Evolutionary conservation across 2,113 vertebrate species (phyloP).

Genomic region (Ceyx melanurus): DNA sequence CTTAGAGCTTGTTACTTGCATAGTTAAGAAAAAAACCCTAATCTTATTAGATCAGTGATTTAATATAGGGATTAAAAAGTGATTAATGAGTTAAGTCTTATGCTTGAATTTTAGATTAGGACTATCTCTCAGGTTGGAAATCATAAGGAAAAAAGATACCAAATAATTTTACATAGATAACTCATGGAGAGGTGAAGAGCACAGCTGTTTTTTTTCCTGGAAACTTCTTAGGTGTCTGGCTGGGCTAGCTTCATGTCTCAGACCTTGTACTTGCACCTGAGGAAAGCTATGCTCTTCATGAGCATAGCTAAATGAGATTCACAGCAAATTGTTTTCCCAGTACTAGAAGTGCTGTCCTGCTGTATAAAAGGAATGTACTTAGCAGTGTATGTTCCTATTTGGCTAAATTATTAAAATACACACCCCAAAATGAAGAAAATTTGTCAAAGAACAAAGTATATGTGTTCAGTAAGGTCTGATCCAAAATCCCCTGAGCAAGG

Average conservation of each 20-base stretch:
- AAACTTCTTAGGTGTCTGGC: neutral
- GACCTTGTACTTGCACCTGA: neutral
- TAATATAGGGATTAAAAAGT: neutral
- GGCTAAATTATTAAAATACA: conserved; percentile 24
- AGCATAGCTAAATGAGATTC: neutral
- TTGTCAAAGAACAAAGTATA: neutral
- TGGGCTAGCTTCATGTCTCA: neutral
- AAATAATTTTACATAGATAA: neutral
- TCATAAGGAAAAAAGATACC: neutral
- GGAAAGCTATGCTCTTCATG: neutral
- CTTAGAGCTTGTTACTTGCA: neutral
- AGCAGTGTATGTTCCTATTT: neutral
- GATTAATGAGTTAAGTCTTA: neutral
- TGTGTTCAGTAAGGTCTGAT: neutral
- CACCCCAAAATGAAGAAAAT: neutral
- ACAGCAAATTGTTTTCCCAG: neutral
- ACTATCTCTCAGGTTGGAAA: neutral
- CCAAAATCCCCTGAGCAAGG: neutral
- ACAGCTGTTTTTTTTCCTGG: neutral
- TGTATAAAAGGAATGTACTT: neutral
- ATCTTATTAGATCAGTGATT: neutral
- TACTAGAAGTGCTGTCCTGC: neutral
- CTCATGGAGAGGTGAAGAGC: neutral
- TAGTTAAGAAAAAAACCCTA: neutral
- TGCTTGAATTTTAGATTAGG: neutral